Percentiles rank a stretch among this genome's conserved stretches.
Conservation (phyloP, 2,113 vertebrate genomes). For the Suncus etruscus region DNA sequence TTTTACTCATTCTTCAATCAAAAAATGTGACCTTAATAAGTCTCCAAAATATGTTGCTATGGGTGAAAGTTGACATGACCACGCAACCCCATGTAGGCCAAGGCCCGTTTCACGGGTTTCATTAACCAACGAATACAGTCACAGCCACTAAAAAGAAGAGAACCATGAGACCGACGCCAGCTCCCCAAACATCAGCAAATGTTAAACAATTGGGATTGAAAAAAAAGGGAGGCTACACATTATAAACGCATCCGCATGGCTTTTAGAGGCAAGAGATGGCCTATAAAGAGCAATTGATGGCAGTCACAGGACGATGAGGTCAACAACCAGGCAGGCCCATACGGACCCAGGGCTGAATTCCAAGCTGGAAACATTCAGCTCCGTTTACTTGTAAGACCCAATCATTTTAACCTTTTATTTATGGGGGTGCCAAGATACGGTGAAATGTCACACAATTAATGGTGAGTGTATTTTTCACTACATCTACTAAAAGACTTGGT, state of each 20-base stretch:
- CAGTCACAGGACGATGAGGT: constrained; percentile 59
- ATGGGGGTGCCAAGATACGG: background rate
- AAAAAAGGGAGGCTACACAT: background rate
- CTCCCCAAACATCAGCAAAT: background rate
- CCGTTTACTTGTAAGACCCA: background rate
- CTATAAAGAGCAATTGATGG: too few species aligned
- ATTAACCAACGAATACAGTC: background rate
- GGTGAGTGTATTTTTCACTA: constrained; percentile 50
- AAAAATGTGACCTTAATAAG: constrained; percentile 15
- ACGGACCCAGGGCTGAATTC: background rate
- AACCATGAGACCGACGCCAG: background rate
- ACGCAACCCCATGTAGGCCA: background rate
- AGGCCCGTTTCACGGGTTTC: constrained; percentile 23
- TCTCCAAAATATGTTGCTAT: background rate
- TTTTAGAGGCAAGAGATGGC: constrained; percentile 47
- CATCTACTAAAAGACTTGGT: background rate
- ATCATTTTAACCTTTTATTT: constrained; percentile 49
- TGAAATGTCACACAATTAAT: background rate
- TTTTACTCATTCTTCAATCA: constrained; percentile 33
- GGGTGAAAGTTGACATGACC: constrained; percentile 6
- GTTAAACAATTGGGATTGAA: background rate
- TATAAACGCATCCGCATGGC: background rate
- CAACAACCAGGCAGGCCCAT: constrained; percentile 50
- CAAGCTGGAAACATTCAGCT: constrained; percentile 39
- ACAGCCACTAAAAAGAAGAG: background rate